Base-by-base conservation (phyloP, 23 tunicate genomes). In the Ascidia mentula region DNA sequence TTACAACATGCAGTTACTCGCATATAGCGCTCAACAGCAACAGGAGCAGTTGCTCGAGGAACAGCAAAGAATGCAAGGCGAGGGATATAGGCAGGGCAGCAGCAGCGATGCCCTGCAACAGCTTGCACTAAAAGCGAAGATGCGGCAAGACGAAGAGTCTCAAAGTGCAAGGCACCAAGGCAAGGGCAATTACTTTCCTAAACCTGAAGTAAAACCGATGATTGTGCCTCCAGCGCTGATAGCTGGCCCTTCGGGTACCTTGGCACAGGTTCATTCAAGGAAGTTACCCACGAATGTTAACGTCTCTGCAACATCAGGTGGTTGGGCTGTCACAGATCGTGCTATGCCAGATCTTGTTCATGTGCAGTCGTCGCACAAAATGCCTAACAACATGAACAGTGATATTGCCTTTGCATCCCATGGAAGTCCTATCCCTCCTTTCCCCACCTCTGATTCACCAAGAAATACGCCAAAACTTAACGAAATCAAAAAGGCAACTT, bases 1-100 rank as follows among this genome's bases (percentile, higher is more conserved):
- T 72, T 83, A 89, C 77, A 90, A 90, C 82, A 90, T 90, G 95
- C 89, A 85, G 39, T 69, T 90, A n/a, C 95, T 90, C 22, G 95
- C 95, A 35, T 82, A 84, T 60, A 84, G 89, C 53, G 95, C 95
- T 38, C 95, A 90, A 36, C 91, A 81, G 37, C 90, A 79, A 9
- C 91, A 87, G 69, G 85, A 86, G 69, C 85, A 71, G 31, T 72
- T 86, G 30, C 82, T 45, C 13, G 69, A 73, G 28, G 69, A 73
- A 32, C 72, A 84, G 53, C 86, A 77, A 32, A 40, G 72, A 30
- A 59, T 74, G 72, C 82, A 86, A 24, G 69, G 69, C 24, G 80
- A 79, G 53, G 18, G 33, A 9, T 71, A 31, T 39, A 33, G 38
- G 17, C 75, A 38, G 34, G 87, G 87, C 38, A 77, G 85, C 37